phyloP scores from a whole-genome alignment of 2,113 vertebrate genomes.

The Cacatua alba region DNA sequence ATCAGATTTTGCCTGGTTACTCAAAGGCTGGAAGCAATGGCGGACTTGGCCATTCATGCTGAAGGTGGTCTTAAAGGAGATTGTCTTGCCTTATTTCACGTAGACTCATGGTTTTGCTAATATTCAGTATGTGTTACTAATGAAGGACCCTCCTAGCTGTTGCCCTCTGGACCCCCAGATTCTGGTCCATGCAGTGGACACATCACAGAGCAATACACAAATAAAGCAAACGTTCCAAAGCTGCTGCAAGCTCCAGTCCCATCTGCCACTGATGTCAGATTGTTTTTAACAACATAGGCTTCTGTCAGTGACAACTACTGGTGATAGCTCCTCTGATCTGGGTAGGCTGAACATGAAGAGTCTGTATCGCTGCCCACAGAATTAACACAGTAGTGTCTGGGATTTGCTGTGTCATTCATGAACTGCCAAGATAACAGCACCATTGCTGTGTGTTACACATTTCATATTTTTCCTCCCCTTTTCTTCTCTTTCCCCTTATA shows the following conservation, averaged over 20 bases:
- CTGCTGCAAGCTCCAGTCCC: background rate
- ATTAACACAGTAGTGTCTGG: background rate
- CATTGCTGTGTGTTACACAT: background rate
- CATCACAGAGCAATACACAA: background rate
- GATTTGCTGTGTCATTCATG: conserved; percentile 34
- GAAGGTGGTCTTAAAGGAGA: conserved; percentile 7
- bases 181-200: background rate
- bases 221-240: background rate
- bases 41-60: background rate
- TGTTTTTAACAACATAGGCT: background rate
- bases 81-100: conserved; percentile 24
- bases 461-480: background rate
- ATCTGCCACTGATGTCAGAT: background rate
- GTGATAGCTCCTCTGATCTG: conserved; percentile 9
- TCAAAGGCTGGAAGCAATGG: background rate
- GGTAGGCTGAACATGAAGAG: background rate
- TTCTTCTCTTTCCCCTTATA: background rate
- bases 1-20: background rate
- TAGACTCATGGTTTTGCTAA: background rate
- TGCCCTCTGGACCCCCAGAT: background rate
- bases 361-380: background rate
- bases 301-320: background rate
- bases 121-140: background rate
- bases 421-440: conserved; percentile 25
- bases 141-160: background rate